phyloP scores from a whole-genome alignment of 2,113 vertebrate species.

The Boleophthalmus pectinirostris region DNA sequence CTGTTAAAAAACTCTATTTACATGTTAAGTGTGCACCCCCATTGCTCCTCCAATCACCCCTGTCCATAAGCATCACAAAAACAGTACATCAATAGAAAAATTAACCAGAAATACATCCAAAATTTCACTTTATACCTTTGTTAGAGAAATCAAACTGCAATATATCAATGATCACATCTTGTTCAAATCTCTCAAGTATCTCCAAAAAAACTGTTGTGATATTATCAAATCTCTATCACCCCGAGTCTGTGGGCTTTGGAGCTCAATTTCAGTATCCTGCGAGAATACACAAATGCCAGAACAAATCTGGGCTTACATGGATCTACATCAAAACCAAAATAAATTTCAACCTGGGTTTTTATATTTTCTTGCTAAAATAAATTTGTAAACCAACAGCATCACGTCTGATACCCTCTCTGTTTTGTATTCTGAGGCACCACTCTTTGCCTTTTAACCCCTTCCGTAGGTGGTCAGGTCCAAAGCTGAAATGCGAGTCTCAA shows the following conservation, averaged over 20 bases:
- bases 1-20: background rate
- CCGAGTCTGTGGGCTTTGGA: background rate
- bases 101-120: background rate
- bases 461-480: conserved; percentile 4
- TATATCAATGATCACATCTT: background rate
- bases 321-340: background rate
- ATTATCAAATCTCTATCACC: background rate
- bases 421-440: background rate
- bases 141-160: background rate
- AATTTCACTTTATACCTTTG: background rate
- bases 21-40: too few relatives aligned
- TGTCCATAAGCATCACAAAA: background rate
- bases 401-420: too few relatives aligned
- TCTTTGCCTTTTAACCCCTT: background rate
- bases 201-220: background rate
- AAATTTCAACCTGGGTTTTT: background rate
- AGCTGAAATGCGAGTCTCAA: background rate
- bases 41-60: too few relatives aligned
- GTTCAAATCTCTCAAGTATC: too few relatives aligned
- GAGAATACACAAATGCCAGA: background rate
- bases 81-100: background rate
- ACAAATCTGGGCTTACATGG: background rate
- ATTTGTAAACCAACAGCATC: background rate
- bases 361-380: background rate
- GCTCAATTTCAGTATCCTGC: background rate